Conservation (phyloP, 2,888 invertebrate species). For the Tipula helvola region DNA sequence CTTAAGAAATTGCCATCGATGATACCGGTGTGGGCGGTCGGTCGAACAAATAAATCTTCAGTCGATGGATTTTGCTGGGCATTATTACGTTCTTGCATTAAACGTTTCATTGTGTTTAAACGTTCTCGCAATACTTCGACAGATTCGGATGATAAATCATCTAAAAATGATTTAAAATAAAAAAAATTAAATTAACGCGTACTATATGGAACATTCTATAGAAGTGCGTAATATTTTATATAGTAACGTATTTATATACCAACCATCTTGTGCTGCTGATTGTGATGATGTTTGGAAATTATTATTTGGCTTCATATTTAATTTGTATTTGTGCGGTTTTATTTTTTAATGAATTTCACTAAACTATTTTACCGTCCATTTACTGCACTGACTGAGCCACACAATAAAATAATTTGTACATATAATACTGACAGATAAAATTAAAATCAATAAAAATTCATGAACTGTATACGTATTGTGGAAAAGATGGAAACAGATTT, state of each 20-base stretch:
- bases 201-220: neutral
- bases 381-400: neutral
- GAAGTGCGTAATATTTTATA: neutral
- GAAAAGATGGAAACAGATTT: conserved; percentile 1
- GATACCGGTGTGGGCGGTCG: conserved; percentile 40
- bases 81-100: conserved; percentile 60
- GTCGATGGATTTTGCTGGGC: conserved; percentile 32
- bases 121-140: conserved; percentile 70
- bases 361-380: neutral
- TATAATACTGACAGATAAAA: neutral
- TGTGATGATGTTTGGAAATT: neutral
- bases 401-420: neutral
- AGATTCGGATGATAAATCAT: conserved; percentile 45
- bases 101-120: conserved; percentile 63
- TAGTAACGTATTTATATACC: neutral
- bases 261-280: neutral
- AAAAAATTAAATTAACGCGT: neutral
- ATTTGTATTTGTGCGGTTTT: neutral
- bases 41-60: neutral
- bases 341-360: neutral
- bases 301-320: neutral
- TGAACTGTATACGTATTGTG: neutral
- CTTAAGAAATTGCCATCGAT: conserved; percentile 75
- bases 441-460: neutral
- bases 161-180: conserved; percentile 17